Conservation (phyloP, 2,113 vertebrate genomes). For the Rhynchopsitta pachyrhyncha region DNA sequence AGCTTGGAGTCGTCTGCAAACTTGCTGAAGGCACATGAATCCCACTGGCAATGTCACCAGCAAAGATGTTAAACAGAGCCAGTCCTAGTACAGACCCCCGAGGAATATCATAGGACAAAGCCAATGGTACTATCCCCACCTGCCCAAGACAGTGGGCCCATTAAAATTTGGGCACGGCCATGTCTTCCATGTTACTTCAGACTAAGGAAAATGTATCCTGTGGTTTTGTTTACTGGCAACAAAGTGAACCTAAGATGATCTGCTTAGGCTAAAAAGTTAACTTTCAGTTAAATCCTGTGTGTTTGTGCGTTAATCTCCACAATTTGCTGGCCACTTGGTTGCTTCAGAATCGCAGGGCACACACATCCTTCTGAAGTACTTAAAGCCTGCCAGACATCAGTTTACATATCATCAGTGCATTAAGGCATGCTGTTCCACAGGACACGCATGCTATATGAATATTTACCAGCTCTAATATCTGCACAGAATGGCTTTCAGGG, state of each 20-base stretch:
- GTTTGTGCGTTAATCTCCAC: neutral
- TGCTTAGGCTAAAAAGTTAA: neutral
- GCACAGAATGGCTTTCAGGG: neutral
- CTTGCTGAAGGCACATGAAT: neutral
- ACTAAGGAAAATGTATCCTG: neutral
- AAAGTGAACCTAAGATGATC: neutral
- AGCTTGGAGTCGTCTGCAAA: neutral
- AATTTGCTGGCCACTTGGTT: neutral
- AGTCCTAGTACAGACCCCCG: neutral
- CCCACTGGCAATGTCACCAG: neutral
- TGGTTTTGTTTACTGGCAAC: neutral
- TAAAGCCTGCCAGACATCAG: neutral
- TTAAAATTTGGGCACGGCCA: neutral
- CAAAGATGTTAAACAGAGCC: neutral
- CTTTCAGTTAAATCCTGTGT: neutral
- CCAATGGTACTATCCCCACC: neutral
- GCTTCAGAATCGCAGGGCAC: neutral
- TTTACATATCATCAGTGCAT: accelerated
- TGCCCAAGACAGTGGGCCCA: neutral
- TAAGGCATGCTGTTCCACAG: neutral
- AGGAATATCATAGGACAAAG: neutral
- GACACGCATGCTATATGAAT: accelerated
- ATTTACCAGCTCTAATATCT: neutral
- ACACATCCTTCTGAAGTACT: accelerated
- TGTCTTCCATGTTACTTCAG: neutral